Percentiles rank a stretch among this genome's conserved stretches.
Evolutionary conservation across 1,140 invertebrate species (phyloP).

Genomic region (Leptestheria dahalacensis): DNA sequence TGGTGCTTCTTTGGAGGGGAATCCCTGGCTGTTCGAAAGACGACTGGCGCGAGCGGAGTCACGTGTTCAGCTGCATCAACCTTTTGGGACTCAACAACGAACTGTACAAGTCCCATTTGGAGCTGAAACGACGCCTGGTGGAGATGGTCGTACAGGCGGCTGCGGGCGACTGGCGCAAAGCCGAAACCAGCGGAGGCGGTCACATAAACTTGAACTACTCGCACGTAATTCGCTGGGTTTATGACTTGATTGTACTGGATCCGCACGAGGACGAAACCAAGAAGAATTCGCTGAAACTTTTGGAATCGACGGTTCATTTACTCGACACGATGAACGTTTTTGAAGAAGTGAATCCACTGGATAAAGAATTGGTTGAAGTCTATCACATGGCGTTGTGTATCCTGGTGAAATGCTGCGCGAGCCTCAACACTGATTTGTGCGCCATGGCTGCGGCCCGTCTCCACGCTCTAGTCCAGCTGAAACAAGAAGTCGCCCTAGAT

Average conservation of each 20-base stretch:
- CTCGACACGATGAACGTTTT: conserved; percentile 38
- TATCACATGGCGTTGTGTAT: conserved; percentile 33
- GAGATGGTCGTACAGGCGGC: conserved; percentile 44
- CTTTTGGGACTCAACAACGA: conserved; percentile 40
- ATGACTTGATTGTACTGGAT: conserved; percentile 40
- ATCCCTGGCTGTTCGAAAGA: conserved; percentile 38
- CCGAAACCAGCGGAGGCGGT: conserved; percentile 29
- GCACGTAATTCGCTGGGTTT: conserved; percentile 39
- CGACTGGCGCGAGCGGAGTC: conserved; percentile 34
- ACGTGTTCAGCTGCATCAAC: conserved; percentile 44
- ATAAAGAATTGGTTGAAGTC: conserved; percentile 41
- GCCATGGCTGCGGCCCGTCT: conserved; percentile 42
- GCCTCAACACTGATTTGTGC: conserved; percentile 37
- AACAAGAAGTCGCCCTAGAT: conserved; percentile 33
- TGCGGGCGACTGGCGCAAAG: conserved; percentile 34
- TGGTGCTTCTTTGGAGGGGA: conserved; percentile 45
- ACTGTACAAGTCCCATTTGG: conserved; percentile 37
- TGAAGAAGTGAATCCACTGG: conserved; percentile 31
- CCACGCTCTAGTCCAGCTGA: conserved; percentile 41
- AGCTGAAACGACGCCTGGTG: conserved; percentile 39
- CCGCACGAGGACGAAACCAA: conserved; percentile 34
- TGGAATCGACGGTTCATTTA: conserved; percentile 39
- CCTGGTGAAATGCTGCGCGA: conserved; percentile 38
- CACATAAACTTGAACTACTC: conserved; percentile 32
- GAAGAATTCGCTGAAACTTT: conserved; percentile 35